Evolutionary conservation across 2,888 invertebrate species (phyloP), one percentile per base, ranked within the genome.

Genomic region (Eulithis prunata): DNA sequence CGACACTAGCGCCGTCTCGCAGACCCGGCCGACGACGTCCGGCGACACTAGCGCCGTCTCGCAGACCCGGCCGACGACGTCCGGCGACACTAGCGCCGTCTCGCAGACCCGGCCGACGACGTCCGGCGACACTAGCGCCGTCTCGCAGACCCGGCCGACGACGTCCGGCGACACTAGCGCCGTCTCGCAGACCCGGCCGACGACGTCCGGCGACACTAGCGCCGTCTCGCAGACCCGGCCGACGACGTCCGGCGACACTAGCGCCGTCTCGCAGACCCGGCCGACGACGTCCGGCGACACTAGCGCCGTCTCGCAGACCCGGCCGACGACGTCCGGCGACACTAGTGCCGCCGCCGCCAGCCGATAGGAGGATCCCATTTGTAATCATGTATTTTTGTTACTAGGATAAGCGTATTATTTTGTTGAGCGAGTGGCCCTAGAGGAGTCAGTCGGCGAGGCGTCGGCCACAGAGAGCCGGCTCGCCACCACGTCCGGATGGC

Each of bases 191-290:
- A 21, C 21, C 21, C 21, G 38, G 38, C 38, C 38, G 38, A 8
- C 38, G 38, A 21, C 21, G 38, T 1, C 38, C 38, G 38, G 38
- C 38, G 38, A 8, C 21, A 21, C 21, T 21, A 21, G 38, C 38
- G 38, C 43, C n/a, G n/a, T n/a, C n/a, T n/a, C n/a, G n/a, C n/a
- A n/a, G n/a, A n/a, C n/a, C n/a, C n/a, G n/a, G n/a, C n/a, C n/a
- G n/a, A n/a, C n/a, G n/a, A n/a, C 72, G 82, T 81, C 82, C 77
- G 79, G 71, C 85, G 83, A 43, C 85, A 87, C 79, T 85, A 57
- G 57, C 47, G 14, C 51, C 28, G 51, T 7, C 21, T 21, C 21
- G 2, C 21, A 21, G 21, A 21, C 21, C 13, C 2, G 49, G 14
- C 49, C 14, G 8, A 1, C 8, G 49, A 2, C 21, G 21, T 3